These are phyloP conservation scores for Blera fallax DNA, from an alignment of 2,888 invertebrate species.

Conservation along the genomic window DNA sequence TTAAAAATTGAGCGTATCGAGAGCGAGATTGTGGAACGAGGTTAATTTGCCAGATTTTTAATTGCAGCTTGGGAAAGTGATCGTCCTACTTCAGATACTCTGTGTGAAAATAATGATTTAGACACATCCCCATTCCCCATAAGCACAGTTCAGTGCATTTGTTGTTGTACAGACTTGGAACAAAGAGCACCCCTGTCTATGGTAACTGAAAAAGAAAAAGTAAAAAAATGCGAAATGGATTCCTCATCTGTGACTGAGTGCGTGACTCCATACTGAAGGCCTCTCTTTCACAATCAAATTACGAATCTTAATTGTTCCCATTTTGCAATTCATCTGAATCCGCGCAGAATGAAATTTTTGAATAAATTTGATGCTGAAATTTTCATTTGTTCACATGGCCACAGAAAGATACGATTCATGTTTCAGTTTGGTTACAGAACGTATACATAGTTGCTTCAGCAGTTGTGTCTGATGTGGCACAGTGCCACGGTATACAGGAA, in stretches of 20 bases:
- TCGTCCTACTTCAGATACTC: slow-evolving; percentile 50
- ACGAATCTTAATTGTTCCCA: slow-evolving; percentile 74
- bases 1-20: slow-evolving; percentile 71
- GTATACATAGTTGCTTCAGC: neutral
- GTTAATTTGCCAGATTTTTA: slow-evolving; percentile 69
- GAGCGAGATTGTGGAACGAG: slow-evolving; percentile 70
- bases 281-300: slow-evolving; percentile 71
- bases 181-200: slow-evolving; percentile 59
- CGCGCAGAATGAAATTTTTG: slow-evolving; percentile 66
- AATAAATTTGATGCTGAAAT: slow-evolving; percentile 73
- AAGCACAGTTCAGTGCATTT: too few species aligned
- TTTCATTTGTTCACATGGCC: slow-evolving; percentile 59
- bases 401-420: slow-evolving; percentile 45
- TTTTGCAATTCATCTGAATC: slow-evolving; percentile 72
- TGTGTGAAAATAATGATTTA: slow-evolving; percentile 52
- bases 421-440: slow-evolving; percentile 11
- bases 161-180: neutral
- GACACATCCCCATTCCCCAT: slow-evolving; percentile 17
- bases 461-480: slow-evolving; percentile 35
- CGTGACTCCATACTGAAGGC: slow-evolving; percentile 29
- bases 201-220: neutral
- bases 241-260: slow-evolving; percentile 43
- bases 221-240: slow-evolving; percentile 20
- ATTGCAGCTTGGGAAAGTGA: slow-evolving; percentile 65
- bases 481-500: slow-evolving; percentile 41